phyloP scores from a whole-genome alignment of 2,113 vertebrate genomes.

The Mirza zaza region DNA sequence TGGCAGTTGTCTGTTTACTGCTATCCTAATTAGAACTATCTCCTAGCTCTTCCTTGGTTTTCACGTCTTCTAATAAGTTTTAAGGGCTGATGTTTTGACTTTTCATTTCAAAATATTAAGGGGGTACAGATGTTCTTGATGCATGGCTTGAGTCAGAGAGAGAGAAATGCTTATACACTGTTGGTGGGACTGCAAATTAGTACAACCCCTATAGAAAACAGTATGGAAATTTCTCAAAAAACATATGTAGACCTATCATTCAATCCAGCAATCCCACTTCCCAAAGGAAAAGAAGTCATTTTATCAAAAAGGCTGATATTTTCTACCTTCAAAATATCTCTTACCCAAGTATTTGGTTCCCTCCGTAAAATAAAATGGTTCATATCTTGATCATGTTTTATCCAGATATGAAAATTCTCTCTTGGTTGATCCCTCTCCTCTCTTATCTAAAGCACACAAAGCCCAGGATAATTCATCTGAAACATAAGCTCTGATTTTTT shows the following conservation, averaged over 20 bases:
- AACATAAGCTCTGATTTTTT: background rate
- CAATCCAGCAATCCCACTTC: too few species aligned
- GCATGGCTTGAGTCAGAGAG: too few species aligned
- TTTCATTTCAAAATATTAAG: background rate
- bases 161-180: too few species aligned
- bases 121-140: too few species aligned
- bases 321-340: background rate
- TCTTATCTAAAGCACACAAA: background rate
- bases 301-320: background rate
- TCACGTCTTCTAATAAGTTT: background rate
- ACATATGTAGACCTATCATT: too few species aligned
- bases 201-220: too few species aligned
- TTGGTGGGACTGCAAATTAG: too few species aligned
- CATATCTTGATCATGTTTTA: background rate
- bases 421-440: background rate
- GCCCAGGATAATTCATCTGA: background rate
- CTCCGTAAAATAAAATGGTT: background rate
- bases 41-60: background rate
- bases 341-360: background rate
- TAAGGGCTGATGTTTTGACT: background rate
- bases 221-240: too few species aligned
- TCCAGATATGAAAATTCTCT: background rate
- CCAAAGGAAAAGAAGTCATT: too few species aligned
- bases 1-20: background rate
- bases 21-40: background rate